Evolutionary conservation across 1,140 invertebrate genomes (phyloP).

Genomic region (Lordiphosa mommai): DNA sequence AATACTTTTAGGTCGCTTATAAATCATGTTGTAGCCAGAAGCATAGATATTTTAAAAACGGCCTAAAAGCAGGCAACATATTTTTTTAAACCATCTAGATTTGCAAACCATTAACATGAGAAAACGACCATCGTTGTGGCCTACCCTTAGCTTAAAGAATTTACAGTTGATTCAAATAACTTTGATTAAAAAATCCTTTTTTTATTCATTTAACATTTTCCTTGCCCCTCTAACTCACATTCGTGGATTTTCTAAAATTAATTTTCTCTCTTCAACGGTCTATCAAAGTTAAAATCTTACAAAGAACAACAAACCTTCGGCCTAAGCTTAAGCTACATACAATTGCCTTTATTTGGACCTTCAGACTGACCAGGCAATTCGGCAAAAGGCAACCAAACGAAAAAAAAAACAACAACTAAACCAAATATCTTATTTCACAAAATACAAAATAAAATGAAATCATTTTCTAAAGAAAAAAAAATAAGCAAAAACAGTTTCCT

Average conservation of each 20-base stretch:
- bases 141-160: too few species aligned
- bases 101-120: too few species aligned
- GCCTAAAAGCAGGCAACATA: too few species aligned
- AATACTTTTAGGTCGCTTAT: too few species aligned
- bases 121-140: too few species aligned
- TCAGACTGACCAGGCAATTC: conserved; percentile 31
- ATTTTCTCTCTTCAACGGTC: conserved; percentile 33
- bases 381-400: conserved; percentile 60
- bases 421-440: conserved; percentile 70
- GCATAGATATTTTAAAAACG: too few species aligned
- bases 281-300: conserved; percentile 14
- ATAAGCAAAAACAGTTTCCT: neutral
- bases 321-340: conserved; percentile 50
- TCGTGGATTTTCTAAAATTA: conserved; percentile 30
- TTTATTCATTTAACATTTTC: too few species aligned
- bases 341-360: conserved; percentile 47
- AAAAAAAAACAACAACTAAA: conserved; percentile 48
- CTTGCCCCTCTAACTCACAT: neutral
- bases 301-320: conserved; percentile 30
- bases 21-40: too few species aligned
- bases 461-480: conserved; percentile 31
- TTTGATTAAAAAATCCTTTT: too few species aligned
- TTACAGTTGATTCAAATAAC: too few species aligned
- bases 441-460: conserved; percentile 63
- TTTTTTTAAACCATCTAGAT: too few species aligned